These are phyloP conservation scores for Tenthredo amoena DNA, from an alignment of 2,888 invertebrate species.

Conservation along the genomic window DNA sequence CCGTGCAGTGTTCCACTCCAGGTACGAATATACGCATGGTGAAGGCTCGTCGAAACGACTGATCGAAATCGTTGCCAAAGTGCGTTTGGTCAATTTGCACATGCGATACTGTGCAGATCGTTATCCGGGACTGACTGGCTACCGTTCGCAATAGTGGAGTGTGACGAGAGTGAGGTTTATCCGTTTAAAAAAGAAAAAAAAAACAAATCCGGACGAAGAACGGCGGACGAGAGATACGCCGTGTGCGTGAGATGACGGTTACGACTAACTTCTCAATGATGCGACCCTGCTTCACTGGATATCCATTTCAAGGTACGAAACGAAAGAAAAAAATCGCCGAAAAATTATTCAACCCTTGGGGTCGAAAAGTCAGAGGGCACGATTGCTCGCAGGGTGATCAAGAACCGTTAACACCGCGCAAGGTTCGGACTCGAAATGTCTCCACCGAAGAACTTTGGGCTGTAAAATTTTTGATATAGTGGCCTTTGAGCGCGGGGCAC, in stretches of 20 bases:
- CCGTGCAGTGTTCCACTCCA: not conserved
- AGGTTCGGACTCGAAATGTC: not conserved
- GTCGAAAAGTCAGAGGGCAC: not conserved
- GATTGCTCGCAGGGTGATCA: not conserved
- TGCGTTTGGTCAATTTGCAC: not conserved
- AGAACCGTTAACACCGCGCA: not conserved
- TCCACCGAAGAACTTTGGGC: not conserved
- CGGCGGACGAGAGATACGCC: not conserved
- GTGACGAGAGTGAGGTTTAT: not conserved
- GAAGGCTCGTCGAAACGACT: not conserved
- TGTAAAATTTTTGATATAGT: slow-evolving; percentile 15
- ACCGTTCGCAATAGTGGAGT: not conserved
- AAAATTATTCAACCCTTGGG: not conserved
- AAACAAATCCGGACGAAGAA: not conserved
- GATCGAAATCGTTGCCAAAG: not conserved
- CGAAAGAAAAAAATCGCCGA: too few species aligned
- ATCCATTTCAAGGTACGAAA: slow-evolving; percentile 80
- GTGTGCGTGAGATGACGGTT: slow-evolving; percentile 77
- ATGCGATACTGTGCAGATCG: not conserved
- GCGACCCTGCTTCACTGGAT: slow-evolving; percentile 79
- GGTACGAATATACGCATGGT: not conserved
- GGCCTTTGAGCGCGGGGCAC: not conserved
- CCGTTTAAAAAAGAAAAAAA: too few species aligned
- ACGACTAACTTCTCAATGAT: slow-evolving; percentile 79
- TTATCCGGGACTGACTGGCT: not conserved